phyloP scores from a whole-genome alignment of 2,113 vertebrate species.

The Dicentrarchus labrax region DNA sequence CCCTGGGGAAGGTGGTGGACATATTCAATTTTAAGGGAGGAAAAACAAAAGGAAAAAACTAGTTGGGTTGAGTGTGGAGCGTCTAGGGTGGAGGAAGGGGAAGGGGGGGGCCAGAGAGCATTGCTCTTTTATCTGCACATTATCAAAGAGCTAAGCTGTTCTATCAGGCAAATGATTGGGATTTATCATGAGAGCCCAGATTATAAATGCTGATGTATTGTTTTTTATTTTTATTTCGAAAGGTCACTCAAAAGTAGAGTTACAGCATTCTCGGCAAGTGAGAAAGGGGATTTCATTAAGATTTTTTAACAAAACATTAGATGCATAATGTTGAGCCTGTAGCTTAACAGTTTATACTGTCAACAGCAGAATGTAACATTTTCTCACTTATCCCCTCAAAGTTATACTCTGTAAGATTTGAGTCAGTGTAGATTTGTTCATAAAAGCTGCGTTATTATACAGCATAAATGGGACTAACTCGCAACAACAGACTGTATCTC shows the following conservation, averaged over 20 bases:
- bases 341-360: slow-evolving; percentile 35
- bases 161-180: slow-evolving; percentile 71
- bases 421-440: slow-evolving; percentile 42
- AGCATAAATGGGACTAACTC: slow-evolving; percentile 1
- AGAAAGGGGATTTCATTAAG: slow-evolving; percentile 73
- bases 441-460: slow-evolving; percentile 2
- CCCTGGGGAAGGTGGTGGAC: slow-evolving; percentile 80
- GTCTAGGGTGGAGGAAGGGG: slow-evolving; percentile 72
- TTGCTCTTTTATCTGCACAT: slow-evolving; percentile 81
- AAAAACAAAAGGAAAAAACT: slow-evolving; percentile 76
- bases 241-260: slow-evolving; percentile 69
- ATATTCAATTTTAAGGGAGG: slow-evolving; percentile 73
- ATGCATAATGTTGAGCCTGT: slow-evolving; percentile 43
- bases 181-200: slow-evolving; percentile 72
- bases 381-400: slow-evolving; percentile 78
- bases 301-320: slow-evolving; percentile 50
- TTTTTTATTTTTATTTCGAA: slow-evolving; percentile 45
- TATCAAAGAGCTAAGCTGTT: slow-evolving; percentile 78
- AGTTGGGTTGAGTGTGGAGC: slow-evolving; percentile 81
- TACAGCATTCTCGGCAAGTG: slow-evolving; percentile 68
- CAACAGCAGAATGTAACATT: slow-evolving; percentile 65
- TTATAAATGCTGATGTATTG: slow-evolving; percentile 64
- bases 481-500: slow-evolving; percentile 63
- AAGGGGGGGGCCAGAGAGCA: slow-evolving; percentile 75
- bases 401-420: slow-evolving; percentile 78